A percentile compares a stretch with the other conserved stretches of the same genome.
Conservation (phyloP, 2,113 vertebrate species). For the Rhinoptilus africanus region DNA sequence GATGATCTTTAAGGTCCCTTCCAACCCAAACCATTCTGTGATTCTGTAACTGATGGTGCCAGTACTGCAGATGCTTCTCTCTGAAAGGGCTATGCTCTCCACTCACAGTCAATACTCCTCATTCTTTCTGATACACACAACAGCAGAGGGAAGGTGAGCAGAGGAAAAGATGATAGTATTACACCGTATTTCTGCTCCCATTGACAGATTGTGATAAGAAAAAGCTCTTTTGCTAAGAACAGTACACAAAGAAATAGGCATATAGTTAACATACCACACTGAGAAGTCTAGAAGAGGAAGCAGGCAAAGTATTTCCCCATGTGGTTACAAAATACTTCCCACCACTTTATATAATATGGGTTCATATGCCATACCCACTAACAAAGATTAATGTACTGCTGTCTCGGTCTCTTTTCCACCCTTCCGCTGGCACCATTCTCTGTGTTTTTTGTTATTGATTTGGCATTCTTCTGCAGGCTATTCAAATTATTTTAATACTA, state of each 20-base stretch:
- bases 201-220: not conserved
- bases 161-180: not conserved
- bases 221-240: not conserved
- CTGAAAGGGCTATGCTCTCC: not conserved
- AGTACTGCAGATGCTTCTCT: not conserved
- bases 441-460: not conserved
- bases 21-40: too few species aligned
- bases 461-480: not conserved
- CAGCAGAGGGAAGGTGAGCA: not conserved
- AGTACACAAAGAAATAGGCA: not conserved
- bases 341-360: not conserved
- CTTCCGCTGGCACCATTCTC: not conserved
- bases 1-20: too few species aligned
- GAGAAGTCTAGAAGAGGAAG: not conserved
- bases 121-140: not conserved
- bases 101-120: not conserved
- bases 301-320: not conserved
- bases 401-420: not conserved
- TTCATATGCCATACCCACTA: not conserved
- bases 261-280: not conserved
- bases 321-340: not conserved
- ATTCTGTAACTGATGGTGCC: not conserved
- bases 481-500: not conserved
- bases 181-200: not conserved
- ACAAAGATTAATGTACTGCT: not conserved